These are phyloP conservation scores for Urocitellus parryii DNA, from an alignment of 2,113 vertebrate species.

Conservation along the genomic window DNA sequence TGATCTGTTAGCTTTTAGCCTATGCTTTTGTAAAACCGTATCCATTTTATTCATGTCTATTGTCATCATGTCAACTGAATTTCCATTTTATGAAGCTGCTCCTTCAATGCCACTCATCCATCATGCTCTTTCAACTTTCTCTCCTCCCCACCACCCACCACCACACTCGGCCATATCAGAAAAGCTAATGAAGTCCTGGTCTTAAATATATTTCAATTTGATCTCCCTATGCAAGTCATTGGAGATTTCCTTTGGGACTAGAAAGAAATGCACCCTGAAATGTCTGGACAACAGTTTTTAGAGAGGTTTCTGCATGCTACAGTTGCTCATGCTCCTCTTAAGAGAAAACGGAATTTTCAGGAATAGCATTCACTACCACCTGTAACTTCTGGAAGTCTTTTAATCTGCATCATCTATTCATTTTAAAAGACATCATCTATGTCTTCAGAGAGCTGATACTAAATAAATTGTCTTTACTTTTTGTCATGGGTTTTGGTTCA, in stretches of 20 bases:
- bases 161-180: neutral
- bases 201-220: neutral
- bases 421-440: neutral
- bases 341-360: neutral
- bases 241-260: neutral
- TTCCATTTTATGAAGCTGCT: neutral
- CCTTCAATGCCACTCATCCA: neutral
- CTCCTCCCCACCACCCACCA: too few relatives aligned
- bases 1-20: neutral
- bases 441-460: neutral
- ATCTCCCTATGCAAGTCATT: neutral
- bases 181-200: neutral
- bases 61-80: neutral
- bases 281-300: neutral
- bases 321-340: neutral
- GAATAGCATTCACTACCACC: neutral
- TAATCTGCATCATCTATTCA: neutral
- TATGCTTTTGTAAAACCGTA: neutral
- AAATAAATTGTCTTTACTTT: conserved; percentile 11
- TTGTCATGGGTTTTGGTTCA: neutral
- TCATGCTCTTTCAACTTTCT: neutral
- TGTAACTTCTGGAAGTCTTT: neutral
- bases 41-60: neutral
- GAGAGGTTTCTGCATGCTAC: neutral
- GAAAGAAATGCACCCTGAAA: neutral